Percentiles rank a stretch among this genome's conserved stretches.
These are phyloP conservation scores for Himantopus leucocephalus DNA, from an alignment of 2,113 vertebrate genomes.

Conservation along the genomic window DNA sequence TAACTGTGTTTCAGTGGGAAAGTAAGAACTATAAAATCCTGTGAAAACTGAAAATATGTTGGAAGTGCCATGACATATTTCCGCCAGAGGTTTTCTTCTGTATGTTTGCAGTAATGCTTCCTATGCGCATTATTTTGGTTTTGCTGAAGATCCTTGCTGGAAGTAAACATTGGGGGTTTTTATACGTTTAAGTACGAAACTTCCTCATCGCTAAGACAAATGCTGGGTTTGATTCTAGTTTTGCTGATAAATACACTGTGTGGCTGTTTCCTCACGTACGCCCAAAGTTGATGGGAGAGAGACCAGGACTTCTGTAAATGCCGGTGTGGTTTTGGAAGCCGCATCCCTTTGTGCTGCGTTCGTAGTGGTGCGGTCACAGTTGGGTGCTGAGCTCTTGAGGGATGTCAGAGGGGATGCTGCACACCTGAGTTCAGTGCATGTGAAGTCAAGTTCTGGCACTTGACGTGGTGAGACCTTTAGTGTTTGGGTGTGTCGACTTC, in stretches of 20 bases:
- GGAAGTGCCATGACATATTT: neutral
- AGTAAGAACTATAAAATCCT: neutral
- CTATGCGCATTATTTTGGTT: neutral
- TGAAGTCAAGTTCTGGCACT: neutral
- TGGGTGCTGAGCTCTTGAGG: neutral
- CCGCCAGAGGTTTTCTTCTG: neutral
- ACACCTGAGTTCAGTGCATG: neutral
- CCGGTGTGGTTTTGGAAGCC: neutral
- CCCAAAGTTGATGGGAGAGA: too few species aligned
- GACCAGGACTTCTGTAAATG: neutral
- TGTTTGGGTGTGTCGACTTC: too few species aligned
- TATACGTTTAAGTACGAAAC: neutral
- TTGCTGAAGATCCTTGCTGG: neutral
- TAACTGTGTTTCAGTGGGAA: neutral
- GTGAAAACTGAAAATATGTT: neutral
- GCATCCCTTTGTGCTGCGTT: too few species aligned
- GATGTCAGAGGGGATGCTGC: neutral
- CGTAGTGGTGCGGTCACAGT: neutral
- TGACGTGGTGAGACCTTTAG: neutral
- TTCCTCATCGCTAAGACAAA: neutral
- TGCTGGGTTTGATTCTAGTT: neutral
- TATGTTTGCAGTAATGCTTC: neutral
- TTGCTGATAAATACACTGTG: neutral
- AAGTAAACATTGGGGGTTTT: neutral
- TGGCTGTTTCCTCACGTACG: neutral